Conservation (phyloP, 1,140 invertebrate species). For the Dinothrombium tinctorium region DNA sequence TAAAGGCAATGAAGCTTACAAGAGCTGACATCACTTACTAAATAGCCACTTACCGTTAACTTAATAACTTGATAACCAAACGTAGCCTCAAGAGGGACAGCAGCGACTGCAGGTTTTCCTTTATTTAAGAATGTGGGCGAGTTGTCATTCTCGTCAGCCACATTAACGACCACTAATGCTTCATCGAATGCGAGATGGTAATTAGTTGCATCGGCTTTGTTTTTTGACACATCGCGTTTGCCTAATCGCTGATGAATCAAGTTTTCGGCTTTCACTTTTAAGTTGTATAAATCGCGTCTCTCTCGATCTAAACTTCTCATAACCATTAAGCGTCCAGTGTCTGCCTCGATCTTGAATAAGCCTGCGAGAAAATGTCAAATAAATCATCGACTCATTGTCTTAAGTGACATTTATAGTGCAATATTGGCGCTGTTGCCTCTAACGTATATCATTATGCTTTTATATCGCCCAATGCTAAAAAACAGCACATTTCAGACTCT, state of each 20-base stretch:
- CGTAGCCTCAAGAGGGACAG: conserved; percentile 44
- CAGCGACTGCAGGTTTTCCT: conserved; percentile 45
- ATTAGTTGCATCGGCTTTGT: not conserved
- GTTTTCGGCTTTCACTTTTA: conserved; percentile 17
- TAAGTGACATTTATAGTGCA: no score
- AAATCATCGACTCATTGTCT: no score
- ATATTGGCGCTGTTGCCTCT: no score
- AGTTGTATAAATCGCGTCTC: conserved; percentile 15
- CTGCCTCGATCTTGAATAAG: conserved; percentile 17
- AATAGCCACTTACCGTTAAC: conserved; percentile 12
- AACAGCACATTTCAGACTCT: no score
- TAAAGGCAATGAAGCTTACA: not conserved
- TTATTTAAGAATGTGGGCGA: conserved; percentile 37
- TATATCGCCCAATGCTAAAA: no score
- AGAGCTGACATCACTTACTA: not conserved
- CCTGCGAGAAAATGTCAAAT: no score
- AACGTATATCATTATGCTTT: no score
- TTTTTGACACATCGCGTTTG: not conserved
- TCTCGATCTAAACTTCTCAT: conserved; percentile 18
- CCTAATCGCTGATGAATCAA: conserved; percentile 7
- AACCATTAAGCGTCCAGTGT: conserved; percentile 16
- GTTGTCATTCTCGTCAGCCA: conserved; percentile 59
- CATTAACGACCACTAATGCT: conserved; percentile 40
- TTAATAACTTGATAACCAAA: conserved; percentile 52
- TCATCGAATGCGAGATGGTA: conserved; percentile 27